These are phyloP conservation scores for Abramis brama DNA, from an alignment of 2,113 vertebrate species.

Conservation along the genomic window DNA sequence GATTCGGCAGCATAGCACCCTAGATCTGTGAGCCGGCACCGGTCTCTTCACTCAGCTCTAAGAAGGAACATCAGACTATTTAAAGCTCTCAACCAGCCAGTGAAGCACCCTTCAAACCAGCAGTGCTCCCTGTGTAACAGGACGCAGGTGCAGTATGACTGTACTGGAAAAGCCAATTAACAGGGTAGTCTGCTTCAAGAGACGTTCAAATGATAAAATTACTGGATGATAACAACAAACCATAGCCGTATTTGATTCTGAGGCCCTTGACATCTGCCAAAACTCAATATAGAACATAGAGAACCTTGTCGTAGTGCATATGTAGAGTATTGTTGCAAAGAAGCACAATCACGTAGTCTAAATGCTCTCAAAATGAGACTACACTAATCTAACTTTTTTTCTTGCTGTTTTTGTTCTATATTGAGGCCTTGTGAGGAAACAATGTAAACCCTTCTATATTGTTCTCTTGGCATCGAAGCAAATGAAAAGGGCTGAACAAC, in stretches of 20 bases:
- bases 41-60: slow-evolving; percentile 25
- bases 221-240: slow-evolving; percentile 28
- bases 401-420: not conserved
- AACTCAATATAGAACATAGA: not conserved
- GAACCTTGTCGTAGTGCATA: not conserved
- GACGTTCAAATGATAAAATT: slow-evolving; percentile 12
- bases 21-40: slow-evolving; percentile 8
- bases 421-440: not conserved
- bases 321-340: not conserved
- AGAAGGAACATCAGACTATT: slow-evolving; percentile 42
- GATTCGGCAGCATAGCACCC: not conserved
- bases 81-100: slow-evolving; percentile 32
- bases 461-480: no score
- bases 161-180: slow-evolving; percentile 20
- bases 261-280: not conserved
- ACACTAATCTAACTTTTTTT: not conserved
- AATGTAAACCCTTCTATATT: no score
- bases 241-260: not conserved
- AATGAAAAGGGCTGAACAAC: no score
- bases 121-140: slow-evolving; percentile 15
- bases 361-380: not conserved
- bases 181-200: slow-evolving; percentile 33
- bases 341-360: not conserved
- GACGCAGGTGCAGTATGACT: slow-evolving; percentile 35
- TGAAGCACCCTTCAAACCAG: slow-evolving; percentile 41